Conservation (phyloP, 2,888 invertebrate species). For the Galerucella pusilla region DNA sequence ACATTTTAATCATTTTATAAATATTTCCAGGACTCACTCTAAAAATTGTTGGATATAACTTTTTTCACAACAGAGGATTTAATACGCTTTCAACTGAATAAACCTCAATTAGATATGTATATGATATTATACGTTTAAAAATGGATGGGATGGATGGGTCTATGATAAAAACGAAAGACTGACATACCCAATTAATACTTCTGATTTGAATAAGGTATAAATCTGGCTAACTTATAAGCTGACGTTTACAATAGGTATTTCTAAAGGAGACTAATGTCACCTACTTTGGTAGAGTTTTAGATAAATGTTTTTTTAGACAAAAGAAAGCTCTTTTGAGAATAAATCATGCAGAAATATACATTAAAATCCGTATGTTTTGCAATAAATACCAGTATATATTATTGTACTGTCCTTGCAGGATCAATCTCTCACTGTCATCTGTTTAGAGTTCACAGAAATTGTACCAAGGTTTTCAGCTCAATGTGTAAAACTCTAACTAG, state of each 20-base stretch:
- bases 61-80: background rate
- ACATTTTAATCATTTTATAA: background rate
- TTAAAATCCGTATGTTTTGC: conserved; percentile 4
- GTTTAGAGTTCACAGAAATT: too few relatives aligned
- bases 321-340: background rate
- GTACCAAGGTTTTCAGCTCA: too few relatives aligned
- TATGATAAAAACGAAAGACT: conserved; percentile 27
- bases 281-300: conserved; percentile 25
- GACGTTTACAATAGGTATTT: conserved; percentile 27
- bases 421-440: too few relatives aligned
- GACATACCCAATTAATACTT: conserved; percentile 16
- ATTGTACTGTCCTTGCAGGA: background rate
- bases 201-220: conserved; percentile 18
- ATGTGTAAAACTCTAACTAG: too few relatives aligned
- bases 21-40: background rate
- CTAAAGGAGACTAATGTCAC: conserved; percentile 29
- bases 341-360: conserved; percentile 18
- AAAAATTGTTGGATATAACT: background rate
- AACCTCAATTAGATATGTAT: background rate
- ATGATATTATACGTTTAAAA: background rate
- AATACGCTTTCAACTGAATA: background rate
- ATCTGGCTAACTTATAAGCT: conserved; percentile 5
- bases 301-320: conserved; percentile 26
- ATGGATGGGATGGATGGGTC: conserved; percentile 6
- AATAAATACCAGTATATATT: background rate